A percentile compares a stretch with the other conserved stretches of the same genome.
Evolutionary conservation across 2,888 invertebrate species (phyloP).

Genomic region (Ophioninae sp.): DNA sequence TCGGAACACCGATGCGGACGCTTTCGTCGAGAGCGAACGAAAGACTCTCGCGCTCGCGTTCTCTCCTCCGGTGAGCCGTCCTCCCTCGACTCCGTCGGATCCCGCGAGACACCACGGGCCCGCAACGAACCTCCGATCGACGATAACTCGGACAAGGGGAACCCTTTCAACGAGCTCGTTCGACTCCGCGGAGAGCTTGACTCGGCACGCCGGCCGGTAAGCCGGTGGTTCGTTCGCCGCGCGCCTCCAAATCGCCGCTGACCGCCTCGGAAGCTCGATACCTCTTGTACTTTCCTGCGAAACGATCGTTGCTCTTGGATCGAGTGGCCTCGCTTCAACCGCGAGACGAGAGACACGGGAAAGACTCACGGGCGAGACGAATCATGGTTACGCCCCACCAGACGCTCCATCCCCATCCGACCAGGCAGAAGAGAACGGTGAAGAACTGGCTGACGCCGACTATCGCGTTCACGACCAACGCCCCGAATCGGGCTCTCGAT

Average conservation of each 20-base stretch:
- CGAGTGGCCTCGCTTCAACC: background rate
- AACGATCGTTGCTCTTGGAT: background rate
- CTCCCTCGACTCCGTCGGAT: constrained; percentile 21
- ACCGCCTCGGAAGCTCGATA: constrained; percentile 78
- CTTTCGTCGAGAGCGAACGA: constrained; percentile 75
- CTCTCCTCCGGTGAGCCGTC: constrained; percentile 3
- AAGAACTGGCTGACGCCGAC: constrained; percentile 95
- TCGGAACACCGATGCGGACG: constrained; percentile 67
- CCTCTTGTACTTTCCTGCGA: constrained; percentile 78
- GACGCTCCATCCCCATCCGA: constrained; percentile 99
- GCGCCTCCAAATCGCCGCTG: constrained; percentile 75
- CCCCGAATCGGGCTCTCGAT: constrained; percentile 88
- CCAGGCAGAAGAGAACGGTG: constrained; percentile 96
- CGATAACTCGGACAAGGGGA: constrained; percentile 15
- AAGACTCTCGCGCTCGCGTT: constrained; percentile 50
- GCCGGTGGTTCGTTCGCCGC: constrained; percentile 70
- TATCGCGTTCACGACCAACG: constrained; percentile 92
- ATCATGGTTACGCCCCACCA: constrained; percentile 98
- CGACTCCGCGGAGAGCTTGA: constrained; percentile 73
- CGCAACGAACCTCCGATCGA: too few species aligned
- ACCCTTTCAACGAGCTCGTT: constrained; percentile 73
- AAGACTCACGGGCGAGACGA: constrained; percentile 91
- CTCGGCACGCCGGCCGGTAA: constrained; percentile 76
- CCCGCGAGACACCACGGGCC: too few species aligned
- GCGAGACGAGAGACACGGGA: too few species aligned